Evolutionary conservation across 2,797 vertebrate species (phyloP), one percentile per base, ranked within the genome.

Genomic region (Ctenosaura bakeri): DNA sequence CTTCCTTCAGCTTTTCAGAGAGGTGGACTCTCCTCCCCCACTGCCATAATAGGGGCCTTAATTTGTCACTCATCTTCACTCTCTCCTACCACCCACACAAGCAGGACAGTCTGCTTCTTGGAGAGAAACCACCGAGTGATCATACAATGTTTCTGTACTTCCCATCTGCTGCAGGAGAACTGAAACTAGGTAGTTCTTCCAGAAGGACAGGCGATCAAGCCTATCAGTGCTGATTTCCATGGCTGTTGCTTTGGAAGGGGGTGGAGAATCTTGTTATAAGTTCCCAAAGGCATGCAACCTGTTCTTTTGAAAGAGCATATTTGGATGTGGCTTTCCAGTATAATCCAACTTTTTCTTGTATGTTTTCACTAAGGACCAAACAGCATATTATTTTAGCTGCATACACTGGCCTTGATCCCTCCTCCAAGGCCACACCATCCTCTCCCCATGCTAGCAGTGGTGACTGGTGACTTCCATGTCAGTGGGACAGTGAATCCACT

Each of bases 1-100:
- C 83, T 90, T 35, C 81, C 81, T 90, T 88, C 32, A n/a, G 38
- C 12, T 87, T 86, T 76, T 42, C 24, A 73, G 71, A 86, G 56
- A 54, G 2, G 73, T 74, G 32, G n/a, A 1, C 54, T 56, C n/a
- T 16, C 12, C 71, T 7, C 42, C 42, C 42, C 42, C 2, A 46
- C n/a, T 26, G 24, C 18, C 46, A 66, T 6, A 18, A 79, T 24
- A 52, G 64, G 24, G 9, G 6, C 6, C 12, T 16, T 74, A 56
- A 16, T 46, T 83, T 62, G 22, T 54, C 32, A 46, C 12, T 46
- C 66, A 80, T 59, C 56, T 69, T 10, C 24, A 42, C 26, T 64
- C 62, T 22, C 22, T 24, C 22, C 24, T 64, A 64, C 62, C 7
- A 64, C 7, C 62, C 7, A 26, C 24, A 8, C 22, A 64, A 6